Evolutionary conservation across 2,797 vertebrate genomes (phyloP).

Genomic region (Streptopelia turtur): DNA sequence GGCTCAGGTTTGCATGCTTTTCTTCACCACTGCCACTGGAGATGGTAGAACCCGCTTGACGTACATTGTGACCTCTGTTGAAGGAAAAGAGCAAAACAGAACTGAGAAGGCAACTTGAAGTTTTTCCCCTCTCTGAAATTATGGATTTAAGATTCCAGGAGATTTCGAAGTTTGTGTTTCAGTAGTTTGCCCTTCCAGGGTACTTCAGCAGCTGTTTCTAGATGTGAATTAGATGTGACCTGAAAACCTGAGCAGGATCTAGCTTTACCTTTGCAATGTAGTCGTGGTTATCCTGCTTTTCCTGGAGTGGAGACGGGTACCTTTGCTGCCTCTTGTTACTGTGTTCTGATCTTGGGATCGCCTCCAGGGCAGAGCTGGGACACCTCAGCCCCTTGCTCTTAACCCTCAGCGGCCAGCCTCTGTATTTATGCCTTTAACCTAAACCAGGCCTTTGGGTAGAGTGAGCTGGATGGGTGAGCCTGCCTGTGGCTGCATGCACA

Average conservation of each 20-base stretch:
- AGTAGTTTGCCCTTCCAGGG: background rate
- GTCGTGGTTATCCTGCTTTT: background rate
- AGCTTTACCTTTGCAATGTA: background rate
- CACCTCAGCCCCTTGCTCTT: background rate
- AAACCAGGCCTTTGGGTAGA: background rate
- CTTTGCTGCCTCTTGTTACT: background rate
- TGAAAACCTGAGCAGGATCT: background rate
- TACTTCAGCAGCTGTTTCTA: background rate
- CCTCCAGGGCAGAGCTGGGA: background rate
- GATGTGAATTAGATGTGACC: background rate
- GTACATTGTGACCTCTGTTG: rapidly evolving
- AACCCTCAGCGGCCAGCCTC: background rate
- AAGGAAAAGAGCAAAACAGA: background rate
- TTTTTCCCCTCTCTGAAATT: background rate
- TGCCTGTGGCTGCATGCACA: background rate
- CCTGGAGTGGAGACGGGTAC: background rate
- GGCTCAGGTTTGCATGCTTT: background rate
- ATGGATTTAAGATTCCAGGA: background rate
- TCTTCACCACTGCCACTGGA: background rate
- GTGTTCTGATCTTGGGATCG: rapidly evolving
- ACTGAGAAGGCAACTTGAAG: background rate
- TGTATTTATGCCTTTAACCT: background rate
- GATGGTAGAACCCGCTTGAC: background rate
- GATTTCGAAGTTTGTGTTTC: background rate
- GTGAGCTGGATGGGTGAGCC: rapidly evolving